These are phyloP conservation scores for Pycnonotus jocosus DNA, from an alignment of 2,113 vertebrate species.

Conservation along the genomic window DNA sequence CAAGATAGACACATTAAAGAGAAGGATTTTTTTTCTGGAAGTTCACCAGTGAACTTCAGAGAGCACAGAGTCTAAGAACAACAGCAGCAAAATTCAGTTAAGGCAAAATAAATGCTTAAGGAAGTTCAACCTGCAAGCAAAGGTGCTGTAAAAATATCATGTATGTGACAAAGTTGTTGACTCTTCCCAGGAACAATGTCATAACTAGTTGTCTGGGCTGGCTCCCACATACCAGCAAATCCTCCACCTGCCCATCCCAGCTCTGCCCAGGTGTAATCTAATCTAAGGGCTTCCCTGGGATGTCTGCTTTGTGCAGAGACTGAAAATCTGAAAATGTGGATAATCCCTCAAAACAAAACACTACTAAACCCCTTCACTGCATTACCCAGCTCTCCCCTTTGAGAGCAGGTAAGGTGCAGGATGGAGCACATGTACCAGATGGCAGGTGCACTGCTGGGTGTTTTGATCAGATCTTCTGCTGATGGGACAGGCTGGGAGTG, in stretches of 20 bases:
- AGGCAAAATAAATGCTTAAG: not conserved
- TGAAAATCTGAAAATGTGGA: not conserved
- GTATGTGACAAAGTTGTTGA: not conserved
- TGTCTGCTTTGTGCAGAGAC: not conserved
- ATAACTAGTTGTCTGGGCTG: not conserved
- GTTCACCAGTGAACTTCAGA: not conserved
- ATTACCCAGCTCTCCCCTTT: not conserved
- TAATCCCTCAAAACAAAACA: not conserved
- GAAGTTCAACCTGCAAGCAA: not conserved
- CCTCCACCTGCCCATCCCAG: not conserved
- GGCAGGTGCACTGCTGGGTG: not conserved
- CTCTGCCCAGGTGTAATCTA: not conserved
- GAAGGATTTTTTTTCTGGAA: not conserved
- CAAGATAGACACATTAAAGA: not conserved
- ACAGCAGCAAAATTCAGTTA: not conserved
- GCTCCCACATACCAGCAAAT: not conserved
- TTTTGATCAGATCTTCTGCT: not conserved
- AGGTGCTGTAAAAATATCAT: not conserved
- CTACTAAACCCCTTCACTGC: not conserved
- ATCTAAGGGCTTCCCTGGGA: not conserved
- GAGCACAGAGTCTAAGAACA: not conserved
- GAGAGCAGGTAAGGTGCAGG: not conserved
- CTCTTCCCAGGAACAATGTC: not conserved
- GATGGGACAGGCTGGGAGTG: not conserved
- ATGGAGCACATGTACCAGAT: not conserved